Evolutionary conservation across 2,797 vertebrate genomes (phyloP), one percentile per base, ranked within the genome.

Genomic region (Orientallactaga sibirica): DNA sequence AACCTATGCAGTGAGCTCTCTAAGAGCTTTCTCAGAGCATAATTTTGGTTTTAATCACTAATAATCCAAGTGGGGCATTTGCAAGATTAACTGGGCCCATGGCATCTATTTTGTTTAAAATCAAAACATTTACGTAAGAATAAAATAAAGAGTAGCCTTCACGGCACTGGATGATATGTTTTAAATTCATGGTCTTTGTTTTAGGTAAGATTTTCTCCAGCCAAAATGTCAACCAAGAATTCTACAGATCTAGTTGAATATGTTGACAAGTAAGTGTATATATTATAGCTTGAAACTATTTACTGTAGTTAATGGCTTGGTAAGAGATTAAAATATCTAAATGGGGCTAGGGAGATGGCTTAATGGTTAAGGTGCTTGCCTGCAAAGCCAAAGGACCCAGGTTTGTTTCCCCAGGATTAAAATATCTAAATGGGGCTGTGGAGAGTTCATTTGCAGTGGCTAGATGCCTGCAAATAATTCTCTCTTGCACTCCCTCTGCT

Each of bases 221-320:
- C 48, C 94, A 95, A 95, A 90, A 98, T 98, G 97, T 96, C 98
- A 96, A 84, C 95, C 90, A 97, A 97, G 94, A 97, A 96, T 43
- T 64, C 96, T 67, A 93, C 96, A 92, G 97, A 97, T 70, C 64
- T 97, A 90, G 71, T 96, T 96, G 95, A 97, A 79, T 97, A 97
- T 64, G 91, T 71, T 92, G 94, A 97, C 86, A 98, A 96, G 98
- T 98, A 97, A 98, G 98, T 98, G 29, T 87, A n/a, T 68, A 95
- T 83, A 90, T 82, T 90, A 62, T 37, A 19, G 24, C 19, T 93
- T 92, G 88, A 80, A 91, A 43, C 66, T 88, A 19, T 61, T 86
- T 68, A 41, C 29, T 85, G 1, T 22, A n/a, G 55, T 85, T 88
- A 88, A 80, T 89, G 14, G 62, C 48, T 75, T 19, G 11, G 5